Evolutionary conservation across 2,888 invertebrate species (phyloP), one percentile per base, ranked within the genome.

Genomic region (Sesia bembeciformis): DNA sequence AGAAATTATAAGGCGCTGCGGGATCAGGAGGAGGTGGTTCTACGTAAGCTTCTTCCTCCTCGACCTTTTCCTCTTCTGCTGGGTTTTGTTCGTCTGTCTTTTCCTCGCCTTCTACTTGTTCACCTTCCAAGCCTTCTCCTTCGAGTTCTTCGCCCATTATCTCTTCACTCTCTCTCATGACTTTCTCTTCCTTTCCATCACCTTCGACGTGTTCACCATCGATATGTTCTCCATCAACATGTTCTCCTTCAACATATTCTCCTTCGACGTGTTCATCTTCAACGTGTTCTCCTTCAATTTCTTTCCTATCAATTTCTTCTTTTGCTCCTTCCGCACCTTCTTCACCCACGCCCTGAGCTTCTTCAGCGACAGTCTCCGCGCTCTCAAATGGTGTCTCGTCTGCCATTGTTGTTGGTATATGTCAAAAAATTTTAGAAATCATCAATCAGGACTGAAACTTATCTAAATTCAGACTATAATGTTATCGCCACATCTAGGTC

Each of bases 11-110:
- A 4, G 88, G 87, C 39, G 84, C 88, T 40, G 79, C 61, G n/a
- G 88, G 88, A 62, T 88, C 87, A 5, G 81, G 81, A 4, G 84
- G 84, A 40, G 81, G 82, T 60, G 77, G 76, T 61, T 79, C 83
- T 5, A 71, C 66, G 57, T 68, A 81, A 43, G 43, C 62, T 55
- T 78, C 74, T 64, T 84, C 84, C 59, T 84, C 80, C 60, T 78
- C 84, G 40, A 75, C 70, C 23, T 60, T 59, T 53, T 67, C 69
- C 51, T 74, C 72, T 56, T 66, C 72, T 40, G 57, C 57, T 49
- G 58, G 54, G 54, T 62, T 56, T 57, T 64, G 60, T 49, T 61
- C 68, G 54, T 64, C 67, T 58, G 66, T 62, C 51, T 70, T 63
- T 58, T 67, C 61, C 54, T 64, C 63, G 42, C 59, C 60, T 53